Conservation (phyloP, 2,797 vertebrate genomes). For the Agapornis canus region DNA sequence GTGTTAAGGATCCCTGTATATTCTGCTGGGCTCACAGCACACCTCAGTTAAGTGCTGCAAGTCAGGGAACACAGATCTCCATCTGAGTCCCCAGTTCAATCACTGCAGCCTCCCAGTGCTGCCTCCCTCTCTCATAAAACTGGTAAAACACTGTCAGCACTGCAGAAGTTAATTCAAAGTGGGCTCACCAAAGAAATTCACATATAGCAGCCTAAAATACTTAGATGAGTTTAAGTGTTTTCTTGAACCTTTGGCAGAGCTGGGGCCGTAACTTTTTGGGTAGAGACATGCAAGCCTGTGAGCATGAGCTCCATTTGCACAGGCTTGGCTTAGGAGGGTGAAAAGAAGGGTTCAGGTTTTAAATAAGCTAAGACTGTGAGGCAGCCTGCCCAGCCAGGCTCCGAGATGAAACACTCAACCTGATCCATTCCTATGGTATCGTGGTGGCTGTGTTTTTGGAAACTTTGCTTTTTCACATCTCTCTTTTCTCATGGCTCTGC, state of each 20-base stretch:
- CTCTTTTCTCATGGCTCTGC: conserved; percentile 76
- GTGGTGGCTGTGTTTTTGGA: conserved; percentile 77
- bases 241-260: background rate
- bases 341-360: conserved; percentile 53
- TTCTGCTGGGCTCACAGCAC: background rate
- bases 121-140: background rate
- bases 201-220: background rate
- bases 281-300: background rate
- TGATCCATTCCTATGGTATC: conserved; percentile 70
- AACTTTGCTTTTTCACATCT: conserved; percentile 68
- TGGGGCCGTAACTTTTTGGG: background rate
- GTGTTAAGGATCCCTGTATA: background rate
- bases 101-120: background rate
- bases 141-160: background rate
- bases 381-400: conserved; percentile 52
- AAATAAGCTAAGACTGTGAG: conserved; percentile 41
- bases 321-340: conserved; percentile 25
- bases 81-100: background rate
- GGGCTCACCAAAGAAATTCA: conserved; percentile 14
- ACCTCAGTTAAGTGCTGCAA: rapidly evolving
- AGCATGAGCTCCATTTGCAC: background rate
- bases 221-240: background rate
- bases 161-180: background rate
- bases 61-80: background rate
- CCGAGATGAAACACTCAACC: conserved; percentile 60